Conservation (phyloP, 2,113 vertebrate genomes). For the Esox niger region DNA sequence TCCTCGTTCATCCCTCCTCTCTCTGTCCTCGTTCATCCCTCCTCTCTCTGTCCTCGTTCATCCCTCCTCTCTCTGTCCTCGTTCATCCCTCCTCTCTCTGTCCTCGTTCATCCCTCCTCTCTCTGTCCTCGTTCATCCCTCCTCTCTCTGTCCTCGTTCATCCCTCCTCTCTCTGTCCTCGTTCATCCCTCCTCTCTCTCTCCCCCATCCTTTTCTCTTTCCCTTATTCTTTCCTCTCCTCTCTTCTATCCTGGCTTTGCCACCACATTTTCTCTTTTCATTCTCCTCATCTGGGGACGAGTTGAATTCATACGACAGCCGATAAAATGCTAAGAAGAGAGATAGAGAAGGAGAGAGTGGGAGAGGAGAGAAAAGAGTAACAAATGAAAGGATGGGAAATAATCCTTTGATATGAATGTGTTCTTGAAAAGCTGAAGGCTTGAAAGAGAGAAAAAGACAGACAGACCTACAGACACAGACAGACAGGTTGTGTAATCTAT, state of each 20-base stretch:
- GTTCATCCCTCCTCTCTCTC: background rate
- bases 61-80: no score
- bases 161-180: no score
- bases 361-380: no score
- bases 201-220: background rate
- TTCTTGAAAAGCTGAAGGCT: slow-evolving; percentile 36
- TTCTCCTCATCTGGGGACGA: slow-evolving; percentile 16
- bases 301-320: slow-evolving; percentile 48
- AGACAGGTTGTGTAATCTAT: slow-evolving; percentile 26
- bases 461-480: background rate
- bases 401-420: slow-evolving; percentile 52
- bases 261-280: no score
- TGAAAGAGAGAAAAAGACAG: background rate
- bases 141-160: no score
- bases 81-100: no score
- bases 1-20: background rate
- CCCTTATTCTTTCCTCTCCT: background rate
- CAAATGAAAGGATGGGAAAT: slow-evolving; percentile 36
- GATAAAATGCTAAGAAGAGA: slow-evolving; percentile 50
- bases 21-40: no score
- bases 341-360: slow-evolving; percentile 20
- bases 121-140: no score
- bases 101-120: no score
- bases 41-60: no score
- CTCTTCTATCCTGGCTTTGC: no score